Evolutionary conservation across 2,888 invertebrate species (phyloP), one percentile per base, ranked within the genome.

Genomic region (Aproaerema taeniolella): DNA sequence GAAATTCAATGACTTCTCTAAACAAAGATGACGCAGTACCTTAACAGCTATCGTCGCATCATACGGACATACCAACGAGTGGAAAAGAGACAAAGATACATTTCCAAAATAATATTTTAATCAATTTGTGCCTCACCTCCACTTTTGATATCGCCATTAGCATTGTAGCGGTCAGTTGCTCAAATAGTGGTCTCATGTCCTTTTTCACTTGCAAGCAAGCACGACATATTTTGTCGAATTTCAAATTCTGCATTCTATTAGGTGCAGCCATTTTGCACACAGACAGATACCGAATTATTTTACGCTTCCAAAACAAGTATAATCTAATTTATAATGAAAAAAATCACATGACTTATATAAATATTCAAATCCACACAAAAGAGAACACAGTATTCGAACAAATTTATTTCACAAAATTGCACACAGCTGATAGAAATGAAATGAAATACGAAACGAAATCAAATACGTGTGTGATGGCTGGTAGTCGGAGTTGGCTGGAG

Each of bases 91-190:
- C 68, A 64, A 72, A 72, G 76, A 66, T 54, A 68, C 50, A 66
- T 66, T 71, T 64, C 70, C 61, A 78, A 82, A 80, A 75, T 78
- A 72, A 75, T 78, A 71, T 64, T 59, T 58, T 50, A 59, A 64
- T 63, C 61, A 68, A 63, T 68, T 63, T 47, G 67, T 67, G 66
- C 73, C 75, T 85, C 73, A 88, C 89, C 73, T 88, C 86, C 49
- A 90, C 88, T 67, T 87, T 88, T 41, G 90, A 88, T 69, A 89
- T 89, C 49, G 88, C 89, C 89, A 89, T 90, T 52, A 91, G 55
- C 90, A 91, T 90, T 49, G 90, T 89, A 11, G 90, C 89, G 29
- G 90, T 88, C 48, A 89, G 88, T 63, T 90, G 90, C 50, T 89
- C 89, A 58, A 90, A 90, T 43, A 91, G 63, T 16, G 90, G 90